A percentile compares a stretch with the other conserved stretches of the same genome.
Conservation (phyloP, 35 echinoderm and acorn worm species). For the Antedon bifida region DNA sequence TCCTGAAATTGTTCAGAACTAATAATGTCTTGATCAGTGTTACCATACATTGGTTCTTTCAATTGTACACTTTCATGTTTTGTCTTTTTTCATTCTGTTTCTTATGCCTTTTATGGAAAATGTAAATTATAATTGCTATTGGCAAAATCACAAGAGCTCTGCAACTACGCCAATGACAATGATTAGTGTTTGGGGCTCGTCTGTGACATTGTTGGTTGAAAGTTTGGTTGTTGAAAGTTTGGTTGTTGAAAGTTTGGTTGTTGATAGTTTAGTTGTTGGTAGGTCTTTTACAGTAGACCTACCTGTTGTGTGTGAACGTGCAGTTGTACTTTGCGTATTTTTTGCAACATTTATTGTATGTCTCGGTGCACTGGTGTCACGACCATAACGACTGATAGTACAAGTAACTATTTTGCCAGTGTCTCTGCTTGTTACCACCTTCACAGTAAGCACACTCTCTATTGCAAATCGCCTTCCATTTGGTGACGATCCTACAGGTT, state of each 20-base stretch:
- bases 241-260: no score
- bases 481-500: neutral
- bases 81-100: neutral
- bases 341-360: no score
- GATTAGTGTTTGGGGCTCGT: neutral
- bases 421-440: neutral
- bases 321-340: no score
- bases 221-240: neutral
- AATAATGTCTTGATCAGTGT: neutral
- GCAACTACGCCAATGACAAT: neutral
- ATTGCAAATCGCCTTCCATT: neutral
- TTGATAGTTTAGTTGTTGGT: no score
- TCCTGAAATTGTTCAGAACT: neutral
- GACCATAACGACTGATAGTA: no score
- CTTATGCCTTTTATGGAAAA: neutral
- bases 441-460: neutral
- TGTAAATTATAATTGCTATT: neutral
- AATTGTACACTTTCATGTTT: neutral
- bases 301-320: neutral
- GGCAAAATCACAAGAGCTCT: neutral
- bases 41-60: neutral
- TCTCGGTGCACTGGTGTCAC: no score
- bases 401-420: neutral
- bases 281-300: neutral
- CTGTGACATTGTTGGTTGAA: neutral